Percentiles rank a stretch among this genome's conserved stretches.
These are phyloP conservation scores for Hydrolagus affinis DNA, from an alignment of 2,113 vertebrate genomes.

Conservation along the genomic window DNA sequence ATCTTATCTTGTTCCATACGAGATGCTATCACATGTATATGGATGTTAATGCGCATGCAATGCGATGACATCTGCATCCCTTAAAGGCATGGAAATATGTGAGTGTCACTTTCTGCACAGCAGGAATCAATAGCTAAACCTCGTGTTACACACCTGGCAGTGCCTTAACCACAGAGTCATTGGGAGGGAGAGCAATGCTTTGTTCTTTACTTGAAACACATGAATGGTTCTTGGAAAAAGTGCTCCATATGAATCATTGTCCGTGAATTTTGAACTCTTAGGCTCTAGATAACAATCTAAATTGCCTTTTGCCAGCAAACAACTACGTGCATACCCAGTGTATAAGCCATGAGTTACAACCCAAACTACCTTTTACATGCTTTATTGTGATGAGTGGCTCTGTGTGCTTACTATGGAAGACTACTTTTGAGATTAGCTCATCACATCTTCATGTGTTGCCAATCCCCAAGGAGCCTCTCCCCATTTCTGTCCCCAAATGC, in stretches of 20 bases:
- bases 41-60: no score
- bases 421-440: constrained; percentile 18
- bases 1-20: no score
- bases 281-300: not conserved
- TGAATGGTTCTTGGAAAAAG: not conserved
- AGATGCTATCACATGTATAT: no score
- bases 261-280: not conserved
- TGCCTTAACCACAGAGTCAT: no score
- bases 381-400: not conserved
- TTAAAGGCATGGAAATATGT: no score
- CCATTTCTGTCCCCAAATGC: constrained; percentile 25
- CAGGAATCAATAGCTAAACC: no score
- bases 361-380: constrained; percentile 18
- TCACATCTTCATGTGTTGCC: constrained; percentile 21
- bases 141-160: no score
- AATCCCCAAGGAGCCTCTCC: constrained; percentile 21
- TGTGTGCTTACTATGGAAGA: constrained; percentile 11
- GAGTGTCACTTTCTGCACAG: no score
- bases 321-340: constrained; percentile 5
- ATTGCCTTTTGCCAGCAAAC: not conserved
- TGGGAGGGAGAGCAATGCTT: not conserved
- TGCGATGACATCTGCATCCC: no score
- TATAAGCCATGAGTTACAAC: constrained; percentile 23
- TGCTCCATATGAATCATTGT: not conserved
- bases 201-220: not conserved